A percentile compares a stretch with the other conserved stretches of the same genome.
These are phyloP conservation scores for Helarctos malayanus DNA, from an alignment of 2,797 vertebrate genomes.

Conservation along the genomic window DNA sequence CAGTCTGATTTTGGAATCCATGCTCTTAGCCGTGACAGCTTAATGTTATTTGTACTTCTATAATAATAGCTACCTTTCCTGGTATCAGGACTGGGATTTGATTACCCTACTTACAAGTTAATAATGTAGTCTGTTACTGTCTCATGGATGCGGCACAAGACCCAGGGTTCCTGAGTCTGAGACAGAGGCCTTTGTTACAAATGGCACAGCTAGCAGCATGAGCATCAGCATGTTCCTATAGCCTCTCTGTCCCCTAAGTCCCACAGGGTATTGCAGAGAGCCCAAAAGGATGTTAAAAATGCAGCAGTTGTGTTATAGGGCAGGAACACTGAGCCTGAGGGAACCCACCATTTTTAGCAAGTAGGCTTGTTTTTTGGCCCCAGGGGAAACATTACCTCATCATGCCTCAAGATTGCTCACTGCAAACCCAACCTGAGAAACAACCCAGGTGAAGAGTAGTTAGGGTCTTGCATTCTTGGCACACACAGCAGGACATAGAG, in stretches of 20 bases:
- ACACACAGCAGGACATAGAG: background rate
- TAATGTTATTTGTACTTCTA: conserved; percentile 3
- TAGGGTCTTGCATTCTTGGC: background rate
- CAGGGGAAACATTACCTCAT: background rate
- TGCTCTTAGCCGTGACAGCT: background rate
- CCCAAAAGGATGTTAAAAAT: background rate
- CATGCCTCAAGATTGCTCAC: background rate
- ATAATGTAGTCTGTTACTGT: background rate
- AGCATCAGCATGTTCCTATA: background rate
- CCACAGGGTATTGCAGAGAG: background rate
- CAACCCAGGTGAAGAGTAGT: background rate
- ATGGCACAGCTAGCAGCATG: background rate
- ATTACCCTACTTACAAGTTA: background rate
- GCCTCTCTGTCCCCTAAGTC: background rate
- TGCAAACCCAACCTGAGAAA: conserved; percentile 17
- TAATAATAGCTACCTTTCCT: conserved; percentile 7
- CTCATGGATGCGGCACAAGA: background rate
- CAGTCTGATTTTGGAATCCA: conserved; percentile 11
- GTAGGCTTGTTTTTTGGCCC: background rate
- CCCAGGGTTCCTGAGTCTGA: background rate
- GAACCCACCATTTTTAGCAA: conserved; percentile 22
- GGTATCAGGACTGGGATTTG: background rate
- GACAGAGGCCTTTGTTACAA: background rate
- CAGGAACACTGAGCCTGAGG: background rate
- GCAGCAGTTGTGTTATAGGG: background rate